phyloP scores from a whole-genome alignment of 1,140 invertebrate genomes.

The Drosophila tristis region DNA sequence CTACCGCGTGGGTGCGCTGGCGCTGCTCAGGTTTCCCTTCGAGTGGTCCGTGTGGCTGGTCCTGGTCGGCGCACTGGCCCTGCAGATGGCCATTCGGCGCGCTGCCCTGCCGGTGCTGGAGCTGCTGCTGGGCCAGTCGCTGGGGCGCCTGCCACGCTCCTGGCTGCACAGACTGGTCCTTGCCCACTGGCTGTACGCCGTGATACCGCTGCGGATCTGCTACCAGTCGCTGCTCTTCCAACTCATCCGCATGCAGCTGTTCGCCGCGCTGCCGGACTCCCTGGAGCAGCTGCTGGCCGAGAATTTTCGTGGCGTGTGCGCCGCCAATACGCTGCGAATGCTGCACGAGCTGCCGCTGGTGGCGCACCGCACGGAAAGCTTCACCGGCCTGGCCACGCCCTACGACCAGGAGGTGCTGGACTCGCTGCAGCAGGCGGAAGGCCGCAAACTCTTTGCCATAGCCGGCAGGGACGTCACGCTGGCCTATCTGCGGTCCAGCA shows the following conservation, averaged over 20 bases:
- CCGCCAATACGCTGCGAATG: conserved; percentile 42
- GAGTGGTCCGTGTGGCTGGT: conserved; percentile 41
- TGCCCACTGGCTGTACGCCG: conserved; percentile 65
- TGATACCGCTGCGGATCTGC: conserved; percentile 54
- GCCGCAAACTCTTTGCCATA: conserved; percentile 48
- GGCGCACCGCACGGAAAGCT: conserved; percentile 11
- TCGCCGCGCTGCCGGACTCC: conserved; percentile 28
- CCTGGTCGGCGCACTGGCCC: conserved; percentile 25
- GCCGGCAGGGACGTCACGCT: conserved; percentile 38
- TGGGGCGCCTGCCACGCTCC: conserved; percentile 31
- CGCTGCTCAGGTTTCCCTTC: conserved; percentile 57
- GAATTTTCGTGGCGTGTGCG: conserved; percentile 48
- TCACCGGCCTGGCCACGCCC: conserved; percentile 15
- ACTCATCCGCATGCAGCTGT: conserved; percentile 60
- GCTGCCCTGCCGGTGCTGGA: conserved; percentile 47
- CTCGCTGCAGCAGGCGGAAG: conserved; percentile 16
- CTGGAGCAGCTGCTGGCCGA: conserved; percentile 48
- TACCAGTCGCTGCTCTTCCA: conserved; percentile 74
- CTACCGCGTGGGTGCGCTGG: conserved; percentile 44
- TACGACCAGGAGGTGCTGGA: conserved; percentile 49
- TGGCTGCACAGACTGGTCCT: conserved; percentile 63
- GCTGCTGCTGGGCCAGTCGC: conserved; percentile 46
- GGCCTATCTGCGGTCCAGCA: conserved; percentile 24
- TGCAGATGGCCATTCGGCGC: conserved; percentile 32
- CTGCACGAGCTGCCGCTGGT: conserved; percentile 52